phyloP scores from a whole-genome alignment of 2,797 vertebrate genomes.

The Sebastes itinus region DNA sequence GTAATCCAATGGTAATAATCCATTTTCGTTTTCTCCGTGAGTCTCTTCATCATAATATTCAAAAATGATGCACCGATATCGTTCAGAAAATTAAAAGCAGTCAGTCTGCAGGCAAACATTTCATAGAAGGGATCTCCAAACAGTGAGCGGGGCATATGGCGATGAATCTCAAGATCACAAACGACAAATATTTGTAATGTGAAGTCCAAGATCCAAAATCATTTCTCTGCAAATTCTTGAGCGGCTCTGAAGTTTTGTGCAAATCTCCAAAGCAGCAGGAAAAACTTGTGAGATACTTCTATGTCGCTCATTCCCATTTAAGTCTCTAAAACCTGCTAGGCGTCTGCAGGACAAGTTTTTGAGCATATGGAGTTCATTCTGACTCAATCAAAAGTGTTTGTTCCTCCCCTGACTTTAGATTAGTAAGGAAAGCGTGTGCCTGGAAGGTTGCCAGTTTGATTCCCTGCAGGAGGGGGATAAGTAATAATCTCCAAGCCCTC shows the following conservation, averaged over 20 bases:
- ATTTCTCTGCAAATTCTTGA: background rate
- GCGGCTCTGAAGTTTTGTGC: background rate
- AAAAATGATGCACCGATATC: background rate
- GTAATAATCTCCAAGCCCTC: background rate
- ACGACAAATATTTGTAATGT: background rate
- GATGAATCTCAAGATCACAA: background rate
- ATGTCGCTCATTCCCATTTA: background rate
- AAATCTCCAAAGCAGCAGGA: background rate
- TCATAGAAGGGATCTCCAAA: background rate
- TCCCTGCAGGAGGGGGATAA: background rate
- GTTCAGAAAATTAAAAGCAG: background rate
- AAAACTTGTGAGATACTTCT: background rate
- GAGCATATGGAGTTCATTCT: background rate
- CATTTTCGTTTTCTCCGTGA: background rate
- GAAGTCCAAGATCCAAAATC: background rate
- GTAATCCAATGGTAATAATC: background rate
- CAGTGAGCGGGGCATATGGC: background rate
- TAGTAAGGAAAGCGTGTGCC: background rate
- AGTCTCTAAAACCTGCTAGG: background rate
- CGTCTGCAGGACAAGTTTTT: background rate
- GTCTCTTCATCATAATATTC: background rate
- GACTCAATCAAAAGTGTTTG: background rate
- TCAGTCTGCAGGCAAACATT: background rate
- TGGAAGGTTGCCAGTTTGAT: background rate
- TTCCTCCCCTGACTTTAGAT: background rate